Conservation (phyloP, 2,888 invertebrate species). For the Apodemia hepburni region DNA sequence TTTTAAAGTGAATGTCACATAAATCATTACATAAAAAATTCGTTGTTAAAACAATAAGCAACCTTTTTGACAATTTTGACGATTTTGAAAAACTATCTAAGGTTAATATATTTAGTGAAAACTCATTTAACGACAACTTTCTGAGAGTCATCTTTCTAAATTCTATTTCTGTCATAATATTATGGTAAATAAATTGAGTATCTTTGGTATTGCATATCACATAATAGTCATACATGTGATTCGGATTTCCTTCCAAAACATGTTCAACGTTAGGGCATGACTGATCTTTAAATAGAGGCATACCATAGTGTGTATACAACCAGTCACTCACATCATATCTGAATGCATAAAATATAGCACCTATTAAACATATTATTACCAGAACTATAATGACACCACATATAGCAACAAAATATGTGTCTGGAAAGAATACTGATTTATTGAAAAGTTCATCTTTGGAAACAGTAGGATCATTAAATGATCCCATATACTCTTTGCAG, state of each 20-base stretch:
- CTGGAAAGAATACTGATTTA: conserved; percentile 82
- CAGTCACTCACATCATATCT: conserved; percentile 89
- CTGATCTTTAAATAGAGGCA: conserved; percentile 88
- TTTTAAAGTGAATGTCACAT: conserved; percentile 72
- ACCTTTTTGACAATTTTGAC: conserved; percentile 72
- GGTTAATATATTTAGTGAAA: conserved; percentile 81
- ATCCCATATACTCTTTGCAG: conserved; percentile 83
- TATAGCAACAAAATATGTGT: conserved; percentile 87
- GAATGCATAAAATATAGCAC: conserved; percentile 87
- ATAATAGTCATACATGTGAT: conserved; percentile 92
- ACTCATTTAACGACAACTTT: conserved; percentile 85
- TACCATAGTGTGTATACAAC: conserved; percentile 89
- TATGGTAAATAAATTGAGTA: conserved; percentile 84
- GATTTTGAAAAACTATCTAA: conserved; percentile 72
- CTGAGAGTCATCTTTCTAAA: conserved; percentile 84
- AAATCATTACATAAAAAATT: conserved; percentile 72
- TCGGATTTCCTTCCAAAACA: conserved; percentile 84
- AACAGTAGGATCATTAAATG: conserved; percentile 63
- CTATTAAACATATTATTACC: conserved; percentile 84
- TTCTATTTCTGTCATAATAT: conserved; percentile 86
- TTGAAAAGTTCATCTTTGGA: conserved; percentile 75
- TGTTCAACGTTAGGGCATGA: conserved; percentile 79
- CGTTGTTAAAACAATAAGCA: conserved; percentile 81
- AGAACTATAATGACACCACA: conserved; percentile 86
- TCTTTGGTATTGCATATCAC: conserved; percentile 92